Conservation (phyloP, 2,797 vertebrate genomes). For the Echeneis naucrates region DNA sequence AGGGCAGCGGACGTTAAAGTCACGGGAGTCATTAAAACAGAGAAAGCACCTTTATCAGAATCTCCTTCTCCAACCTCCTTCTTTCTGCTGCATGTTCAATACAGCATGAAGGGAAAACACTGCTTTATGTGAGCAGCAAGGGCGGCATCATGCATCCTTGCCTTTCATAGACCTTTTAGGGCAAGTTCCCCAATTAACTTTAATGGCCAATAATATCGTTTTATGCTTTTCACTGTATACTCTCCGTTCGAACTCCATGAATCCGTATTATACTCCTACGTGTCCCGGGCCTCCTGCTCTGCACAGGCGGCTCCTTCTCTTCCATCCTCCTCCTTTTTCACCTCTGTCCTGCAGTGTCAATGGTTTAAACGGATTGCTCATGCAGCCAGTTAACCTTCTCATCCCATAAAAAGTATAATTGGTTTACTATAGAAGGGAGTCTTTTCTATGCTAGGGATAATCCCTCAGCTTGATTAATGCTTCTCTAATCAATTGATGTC, state of each 20-base stretch:
- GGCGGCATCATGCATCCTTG: constrained; percentile 72
- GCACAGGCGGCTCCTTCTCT: constrained; percentile 44
- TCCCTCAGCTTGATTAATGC: constrained; percentile 97
- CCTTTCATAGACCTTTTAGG: constrained; percentile 70
- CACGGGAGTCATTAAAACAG: constrained; percentile 76
- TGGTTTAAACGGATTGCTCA: constrained; percentile 85
- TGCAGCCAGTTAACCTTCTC: constrained; percentile 85
- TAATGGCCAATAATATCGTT: constrained; percentile 84
- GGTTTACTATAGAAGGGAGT: constrained; percentile 87
- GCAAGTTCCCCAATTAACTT: constrained; percentile 86
- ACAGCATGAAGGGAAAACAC: constrained; percentile 78
- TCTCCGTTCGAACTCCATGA: constrained; percentile 59
- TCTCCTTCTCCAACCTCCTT: constrained; percentile 57
- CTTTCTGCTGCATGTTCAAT: constrained; percentile 61
- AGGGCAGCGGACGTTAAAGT: constrained; percentile 81
- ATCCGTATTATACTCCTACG: constrained; percentile 63
- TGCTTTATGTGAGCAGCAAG: constrained; percentile 73
- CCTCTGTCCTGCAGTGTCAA: constrained; percentile 79
- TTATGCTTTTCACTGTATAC: constrained; percentile 77
- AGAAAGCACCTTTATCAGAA: constrained; percentile 65
- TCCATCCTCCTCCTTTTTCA: constrained; percentile 59
- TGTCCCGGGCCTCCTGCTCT: constrained; percentile 34
- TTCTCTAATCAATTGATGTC: constrained; percentile 96
- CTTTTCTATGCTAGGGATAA: constrained; percentile 88
- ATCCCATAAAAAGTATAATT: constrained; percentile 87